Evolutionary conservation across 2,888 invertebrate genomes (phyloP).

Genomic region (Brachypalpus laphriformis): DNA sequence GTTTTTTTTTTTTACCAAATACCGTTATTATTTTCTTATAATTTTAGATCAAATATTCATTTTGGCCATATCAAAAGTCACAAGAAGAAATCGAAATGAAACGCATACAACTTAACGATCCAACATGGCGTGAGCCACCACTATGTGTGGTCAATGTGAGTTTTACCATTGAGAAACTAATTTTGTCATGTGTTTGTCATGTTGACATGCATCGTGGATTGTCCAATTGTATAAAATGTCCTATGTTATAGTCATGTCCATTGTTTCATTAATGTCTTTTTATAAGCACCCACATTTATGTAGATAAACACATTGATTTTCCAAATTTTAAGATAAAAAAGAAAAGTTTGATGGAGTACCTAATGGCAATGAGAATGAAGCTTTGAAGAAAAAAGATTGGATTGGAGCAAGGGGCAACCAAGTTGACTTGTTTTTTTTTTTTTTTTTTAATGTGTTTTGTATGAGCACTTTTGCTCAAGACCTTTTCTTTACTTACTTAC

Average conservation of each 20-base stretch:
- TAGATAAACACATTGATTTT: not conserved
- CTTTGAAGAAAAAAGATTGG: no score
- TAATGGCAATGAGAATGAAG: no score
- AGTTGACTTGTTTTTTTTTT: no score
- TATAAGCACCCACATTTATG: not conserved
- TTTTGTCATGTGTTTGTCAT: slow-evolving; percentile 27
- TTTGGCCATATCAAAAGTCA: slow-evolving; percentile 86
- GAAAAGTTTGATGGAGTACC: no score
- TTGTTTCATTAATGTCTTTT: not conserved
- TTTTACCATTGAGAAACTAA: slow-evolving; percentile 76
- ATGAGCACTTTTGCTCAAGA: no score
- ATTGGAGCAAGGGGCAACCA: no score
- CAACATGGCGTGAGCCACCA: slow-evolving; percentile 86
- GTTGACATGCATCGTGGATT: slow-evolving; percentile 18
- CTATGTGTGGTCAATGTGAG: slow-evolving; percentile 88
- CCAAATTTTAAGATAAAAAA: not conserved
- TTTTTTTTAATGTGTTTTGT: no score
- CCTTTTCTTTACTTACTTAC: no score
- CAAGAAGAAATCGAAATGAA: slow-evolving; percentile 85
- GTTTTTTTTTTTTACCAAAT: not conserved
- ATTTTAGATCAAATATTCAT: slow-evolving; percentile 87
- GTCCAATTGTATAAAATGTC: slow-evolving; percentile 24
- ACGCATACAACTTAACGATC: slow-evolving; percentile 85
- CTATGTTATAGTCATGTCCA: slow-evolving; percentile 2
- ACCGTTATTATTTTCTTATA: slow-evolving; percentile 73